Evolutionary conservation across 2,888 invertebrate species (phyloP).

Genomic region (Andrena chrysosceles): DNA sequence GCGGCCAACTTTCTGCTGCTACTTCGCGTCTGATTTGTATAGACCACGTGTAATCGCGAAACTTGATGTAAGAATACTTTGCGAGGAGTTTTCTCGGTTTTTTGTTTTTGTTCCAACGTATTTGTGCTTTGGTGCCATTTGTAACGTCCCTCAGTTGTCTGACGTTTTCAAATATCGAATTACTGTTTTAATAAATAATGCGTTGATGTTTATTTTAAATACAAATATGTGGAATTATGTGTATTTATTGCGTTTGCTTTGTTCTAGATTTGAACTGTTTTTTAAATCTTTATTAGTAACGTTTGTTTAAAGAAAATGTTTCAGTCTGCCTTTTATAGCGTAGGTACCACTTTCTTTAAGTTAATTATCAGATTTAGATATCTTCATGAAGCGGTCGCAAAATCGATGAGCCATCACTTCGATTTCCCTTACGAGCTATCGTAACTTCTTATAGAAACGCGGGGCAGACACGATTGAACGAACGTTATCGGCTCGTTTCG

Average conservation of each 20-base stretch:
- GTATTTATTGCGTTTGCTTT: neutral
- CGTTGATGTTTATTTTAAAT: no score
- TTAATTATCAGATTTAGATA: constrained; percentile 10
- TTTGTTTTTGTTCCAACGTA: neutral
- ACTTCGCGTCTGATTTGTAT: neutral
- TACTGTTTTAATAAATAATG: no score
- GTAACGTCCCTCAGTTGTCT: neutral
- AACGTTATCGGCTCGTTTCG: constrained; percentile 53
- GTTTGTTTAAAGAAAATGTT: neutral
- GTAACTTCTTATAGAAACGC: constrained; percentile 59
- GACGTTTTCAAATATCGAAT: neutral
- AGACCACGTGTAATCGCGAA: neutral
- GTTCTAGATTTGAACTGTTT: neutral
- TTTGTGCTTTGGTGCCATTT: neutral
- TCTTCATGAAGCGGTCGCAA: neutral
- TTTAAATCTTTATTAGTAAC: neutral
- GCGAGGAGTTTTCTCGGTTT: neutral
- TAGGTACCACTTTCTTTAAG: neutral
- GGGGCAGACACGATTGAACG: constrained; percentile 43
- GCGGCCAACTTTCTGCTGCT: neutral
- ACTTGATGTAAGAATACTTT: neutral
- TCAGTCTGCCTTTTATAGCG: neutral
- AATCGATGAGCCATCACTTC: constrained; percentile 26
- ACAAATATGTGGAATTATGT: no score
- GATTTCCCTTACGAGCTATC: constrained; percentile 52